Evolutionary conservation across 2,113 vertebrate species (phyloP).

Genomic region (Gambusia holbrooki): DNA sequence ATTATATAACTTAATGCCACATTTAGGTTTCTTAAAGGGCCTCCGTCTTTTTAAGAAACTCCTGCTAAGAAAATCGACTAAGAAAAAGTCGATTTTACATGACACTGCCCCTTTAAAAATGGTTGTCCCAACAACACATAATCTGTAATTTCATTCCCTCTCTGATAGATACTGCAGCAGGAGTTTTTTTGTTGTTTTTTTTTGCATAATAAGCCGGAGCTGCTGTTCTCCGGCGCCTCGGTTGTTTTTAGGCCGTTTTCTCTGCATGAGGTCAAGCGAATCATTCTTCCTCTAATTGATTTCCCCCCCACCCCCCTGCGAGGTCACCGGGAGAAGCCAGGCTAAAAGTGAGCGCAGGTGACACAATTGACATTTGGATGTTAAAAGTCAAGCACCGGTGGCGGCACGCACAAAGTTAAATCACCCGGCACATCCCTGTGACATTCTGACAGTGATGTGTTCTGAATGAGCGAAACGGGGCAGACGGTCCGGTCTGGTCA

Average conservation of each 20-base stretch:
- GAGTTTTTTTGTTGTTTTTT: not conserved
- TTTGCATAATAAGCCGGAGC: slow-evolving; percentile 23
- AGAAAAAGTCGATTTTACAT: too few relatives aligned
- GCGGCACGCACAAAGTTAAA: slow-evolving; percentile 14
- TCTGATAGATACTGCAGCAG: not conserved
- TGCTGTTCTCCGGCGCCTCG: slow-evolving; percentile 45
- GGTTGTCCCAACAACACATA: too few relatives aligned
- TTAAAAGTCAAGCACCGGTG: slow-evolving; percentile 56
- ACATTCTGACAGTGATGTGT: slow-evolving; percentile 23
- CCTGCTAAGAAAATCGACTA: too few relatives aligned
- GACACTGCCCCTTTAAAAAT: too few relatives aligned
- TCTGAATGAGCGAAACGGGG: slow-evolving; percentile 12
- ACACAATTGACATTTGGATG: slow-evolving; percentile 64
- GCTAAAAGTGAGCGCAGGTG: slow-evolving; percentile 27
- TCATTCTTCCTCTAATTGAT: slow-evolving; percentile 53
- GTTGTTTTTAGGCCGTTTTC: slow-evolving; percentile 19
- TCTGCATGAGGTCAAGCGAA: slow-evolving; percentile 34
- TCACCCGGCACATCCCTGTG: slow-evolving; percentile 11
- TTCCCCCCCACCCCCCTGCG: slow-evolving; percentile 34
- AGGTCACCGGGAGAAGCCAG: slow-evolving; percentile 28
- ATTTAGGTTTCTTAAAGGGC: too few relatives aligned
- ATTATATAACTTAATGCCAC: too few relatives aligned
- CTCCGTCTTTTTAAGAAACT: too few relatives aligned
- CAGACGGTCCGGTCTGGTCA: not conserved
- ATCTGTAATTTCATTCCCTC: not conserved